A percentile compares a stretch with the other conserved stretches of the same genome.
phyloP scores from a whole-genome alignment of 2,888 invertebrate species.

The Nephrocerus scutellatus region DNA sequence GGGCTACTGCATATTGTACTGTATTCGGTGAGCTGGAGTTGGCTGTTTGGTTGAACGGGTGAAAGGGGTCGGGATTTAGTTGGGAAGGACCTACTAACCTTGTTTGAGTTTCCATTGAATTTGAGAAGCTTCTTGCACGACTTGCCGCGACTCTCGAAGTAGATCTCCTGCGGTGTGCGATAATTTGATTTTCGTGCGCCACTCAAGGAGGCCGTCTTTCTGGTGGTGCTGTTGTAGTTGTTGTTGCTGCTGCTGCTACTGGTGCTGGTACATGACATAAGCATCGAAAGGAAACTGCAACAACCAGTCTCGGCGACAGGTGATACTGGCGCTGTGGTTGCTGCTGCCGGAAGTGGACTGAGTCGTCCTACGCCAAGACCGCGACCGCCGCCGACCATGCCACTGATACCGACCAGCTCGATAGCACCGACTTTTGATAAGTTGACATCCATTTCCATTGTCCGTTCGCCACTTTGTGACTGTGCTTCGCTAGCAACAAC shows the following conservation, averaged over 20 bases:
- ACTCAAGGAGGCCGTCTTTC: conserved; percentile 10
- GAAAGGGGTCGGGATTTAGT: no score
- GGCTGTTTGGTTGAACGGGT: no score
- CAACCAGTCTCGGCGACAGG: conserved; percentile 26
- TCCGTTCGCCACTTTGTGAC: no score
- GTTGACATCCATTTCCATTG: conserved; percentile 47
- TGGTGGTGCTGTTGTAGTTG: conserved; percentile 14
- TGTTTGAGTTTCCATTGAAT: conserved; percentile 75
- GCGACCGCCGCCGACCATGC: conserved; percentile 15
- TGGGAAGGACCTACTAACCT: conserved; percentile 61
- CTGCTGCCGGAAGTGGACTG: conserved; percentile 19
- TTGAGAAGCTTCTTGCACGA: conserved; percentile 74
- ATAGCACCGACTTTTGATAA: conserved; percentile 36
- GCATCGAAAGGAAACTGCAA: conserved; percentile 36
- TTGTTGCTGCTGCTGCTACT: conserved; percentile 18
- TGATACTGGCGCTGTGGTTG: conserved; percentile 20
- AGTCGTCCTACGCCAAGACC: conserved; percentile 13
- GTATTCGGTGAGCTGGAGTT: no score
- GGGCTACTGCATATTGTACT: no score
- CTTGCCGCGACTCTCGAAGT: conserved; percentile 72
- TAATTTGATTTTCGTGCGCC: conserved; percentile 27
- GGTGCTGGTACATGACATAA: conserved; percentile 30
- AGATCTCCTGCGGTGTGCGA: conserved; percentile 56
- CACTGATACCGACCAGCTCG: conserved; percentile 28
- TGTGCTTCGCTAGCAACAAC: conserved; percentile 6